These are phyloP conservation scores for Acrocephalus scirpaceus DNA, from an alignment of 2,797 vertebrate species.

Conservation along the genomic window DNA sequence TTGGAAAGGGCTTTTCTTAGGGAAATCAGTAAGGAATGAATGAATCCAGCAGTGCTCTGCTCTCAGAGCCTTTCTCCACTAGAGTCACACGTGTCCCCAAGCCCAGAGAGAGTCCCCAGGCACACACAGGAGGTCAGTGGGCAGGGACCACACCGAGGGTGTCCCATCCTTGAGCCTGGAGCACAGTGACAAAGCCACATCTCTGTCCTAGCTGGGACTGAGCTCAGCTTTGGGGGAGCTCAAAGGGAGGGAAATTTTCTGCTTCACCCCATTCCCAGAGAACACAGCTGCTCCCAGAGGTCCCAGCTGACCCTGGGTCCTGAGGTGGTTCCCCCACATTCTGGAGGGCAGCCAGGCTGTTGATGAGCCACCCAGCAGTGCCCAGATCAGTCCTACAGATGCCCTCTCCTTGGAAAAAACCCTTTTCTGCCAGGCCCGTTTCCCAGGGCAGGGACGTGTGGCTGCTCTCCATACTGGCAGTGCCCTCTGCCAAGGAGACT, in stretches of 20 bases:
- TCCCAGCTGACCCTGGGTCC: not conserved
- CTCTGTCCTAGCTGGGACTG: fast-evolving
- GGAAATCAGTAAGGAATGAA: not conserved
- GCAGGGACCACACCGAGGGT: fast-evolving
- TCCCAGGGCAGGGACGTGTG: not conserved
- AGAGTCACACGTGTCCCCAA: fast-evolving
- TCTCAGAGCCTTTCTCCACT: not conserved
- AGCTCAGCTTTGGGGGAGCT: not conserved
- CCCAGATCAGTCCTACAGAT: not conserved
- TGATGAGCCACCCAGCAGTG: fast-evolving
- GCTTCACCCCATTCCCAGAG: fast-evolving
- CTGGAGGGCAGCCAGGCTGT: not conserved
- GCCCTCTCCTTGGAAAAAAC: not conserved
- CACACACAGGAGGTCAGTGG: not conserved
- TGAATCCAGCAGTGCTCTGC: not conserved
- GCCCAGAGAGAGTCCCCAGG: not conserved
- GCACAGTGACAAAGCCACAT: not conserved
- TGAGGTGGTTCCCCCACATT: not conserved
- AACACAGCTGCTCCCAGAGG: fast-evolving
- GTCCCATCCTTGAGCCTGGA: fast-evolving
- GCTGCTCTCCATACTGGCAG: fast-evolving
- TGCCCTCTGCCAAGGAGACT: slow-evolving; percentile 56
- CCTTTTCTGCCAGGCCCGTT: not conserved
- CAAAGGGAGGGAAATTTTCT: not conserved
- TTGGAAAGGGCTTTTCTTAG: not conserved